These are phyloP conservation scores for Lutjanus argentimaculatus DNA, from an alignment of 2,797 vertebrate genomes.

Conservation along the genomic window DNA sequence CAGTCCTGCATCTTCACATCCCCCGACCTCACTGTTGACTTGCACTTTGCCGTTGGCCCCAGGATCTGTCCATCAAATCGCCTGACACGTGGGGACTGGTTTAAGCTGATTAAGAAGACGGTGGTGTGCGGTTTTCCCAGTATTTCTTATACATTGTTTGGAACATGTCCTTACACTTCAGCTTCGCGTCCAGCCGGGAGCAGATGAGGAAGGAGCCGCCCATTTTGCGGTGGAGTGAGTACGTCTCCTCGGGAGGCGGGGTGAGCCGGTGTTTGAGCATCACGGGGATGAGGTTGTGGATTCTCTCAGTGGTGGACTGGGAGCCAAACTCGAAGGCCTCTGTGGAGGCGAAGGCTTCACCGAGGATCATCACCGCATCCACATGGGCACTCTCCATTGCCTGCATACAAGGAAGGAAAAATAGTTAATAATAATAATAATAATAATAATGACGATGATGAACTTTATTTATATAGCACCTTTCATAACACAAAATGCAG, in stretches of 20 bases:
- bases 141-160: constrained; percentile 90
- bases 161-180: constrained; percentile 94
- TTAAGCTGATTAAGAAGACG: constrained; percentile 33
- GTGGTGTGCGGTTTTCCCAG: constrained; percentile 84
- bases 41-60: constrained; percentile 55
- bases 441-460: too few relatives aligned
- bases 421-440: background rate
- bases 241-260: constrained; percentile 96
- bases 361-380: constrained; percentile 97
- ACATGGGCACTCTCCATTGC: constrained; percentile 95
- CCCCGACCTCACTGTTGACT: background rate
- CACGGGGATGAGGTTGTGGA: constrained; percentile 95
- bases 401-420: constrained; percentile 73
- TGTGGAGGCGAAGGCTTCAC: constrained; percentile 92
- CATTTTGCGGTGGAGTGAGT: constrained; percentile 98
- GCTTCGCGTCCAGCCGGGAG: constrained; percentile 92
- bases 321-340: constrained; percentile 91
- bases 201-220: constrained; percentile 99
- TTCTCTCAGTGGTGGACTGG: constrained; percentile 96
- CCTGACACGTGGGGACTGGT: background rate
- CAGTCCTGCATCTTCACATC: constrained; percentile 6
- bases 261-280: constrained; percentile 96
- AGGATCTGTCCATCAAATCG: constrained; percentile 44
- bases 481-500: too few relatives aligned
- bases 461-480: too few relatives aligned